These are phyloP conservation scores for Enteromius thamalakanensis DNA, from an alignment of 2,797 vertebrate genomes.

Conservation along the genomic window DNA sequence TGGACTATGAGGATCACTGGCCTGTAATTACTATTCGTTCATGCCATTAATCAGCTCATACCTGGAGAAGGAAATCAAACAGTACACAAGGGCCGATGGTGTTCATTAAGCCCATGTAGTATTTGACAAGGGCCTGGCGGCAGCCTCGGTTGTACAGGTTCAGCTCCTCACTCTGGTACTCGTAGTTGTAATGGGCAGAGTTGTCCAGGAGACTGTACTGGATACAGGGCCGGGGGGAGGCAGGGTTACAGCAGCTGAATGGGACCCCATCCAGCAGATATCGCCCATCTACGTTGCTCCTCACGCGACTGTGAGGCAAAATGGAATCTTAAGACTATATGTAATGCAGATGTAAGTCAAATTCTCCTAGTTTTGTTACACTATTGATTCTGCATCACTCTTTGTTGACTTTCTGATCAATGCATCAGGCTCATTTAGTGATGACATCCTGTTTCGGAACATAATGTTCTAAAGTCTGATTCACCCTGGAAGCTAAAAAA, in stretches of 20 bases:
- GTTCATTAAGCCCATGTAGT: conserved; percentile 93
- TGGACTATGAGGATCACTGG: neutral
- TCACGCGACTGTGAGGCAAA: conserved; percentile 82
- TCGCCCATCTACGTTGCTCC: conserved; percentile 93
- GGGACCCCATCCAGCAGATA: conserved; percentile 92
- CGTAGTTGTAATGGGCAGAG: conserved; percentile 92
- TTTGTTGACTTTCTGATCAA: conserved; percentile 37
- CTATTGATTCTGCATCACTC: neutral
- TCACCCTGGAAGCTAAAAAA: conserved; percentile 7
- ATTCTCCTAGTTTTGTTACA: neutral
- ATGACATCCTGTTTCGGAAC: neutral
- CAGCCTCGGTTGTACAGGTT: conserved; percentile 91
- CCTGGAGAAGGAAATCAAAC: conserved; percentile 90
- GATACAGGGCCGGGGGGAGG: conserved; percentile 93
- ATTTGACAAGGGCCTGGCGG: conserved; percentile 85
- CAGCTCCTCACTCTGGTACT: conserved; percentile 91
- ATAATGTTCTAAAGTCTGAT: conserved; percentile 15
- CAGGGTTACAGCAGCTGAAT: conserved; percentile 98
- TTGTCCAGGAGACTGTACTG: conserved; percentile 92
- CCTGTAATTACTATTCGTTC: neutral
- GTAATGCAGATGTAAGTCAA: neutral
- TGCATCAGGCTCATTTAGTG: neutral
- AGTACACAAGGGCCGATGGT: conserved; percentile 84
- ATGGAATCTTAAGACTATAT: neutral
- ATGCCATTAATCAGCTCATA: conserved; percentile 65